phyloP scores from a whole-genome alignment of 1,140 invertebrate species.

The Cotesia chilonis region DNA sequence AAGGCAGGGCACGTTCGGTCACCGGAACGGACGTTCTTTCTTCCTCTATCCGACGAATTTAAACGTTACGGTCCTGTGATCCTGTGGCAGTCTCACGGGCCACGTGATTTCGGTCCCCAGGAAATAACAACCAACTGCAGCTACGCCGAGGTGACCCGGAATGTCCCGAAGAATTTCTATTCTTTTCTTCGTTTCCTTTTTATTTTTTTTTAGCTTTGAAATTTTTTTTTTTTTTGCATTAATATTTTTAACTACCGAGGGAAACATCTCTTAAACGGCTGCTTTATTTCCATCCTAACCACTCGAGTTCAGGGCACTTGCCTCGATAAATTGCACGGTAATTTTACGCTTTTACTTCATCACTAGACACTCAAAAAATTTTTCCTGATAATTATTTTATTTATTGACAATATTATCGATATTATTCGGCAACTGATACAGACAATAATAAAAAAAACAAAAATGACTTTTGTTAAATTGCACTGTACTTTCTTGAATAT shows the following conservation, averaged over 20 bases:
- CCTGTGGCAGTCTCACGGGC: conserved; percentile 19
- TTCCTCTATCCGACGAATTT: conserved; percentile 42
- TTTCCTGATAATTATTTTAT: too few relatives aligned
- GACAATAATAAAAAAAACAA: too few relatives aligned
- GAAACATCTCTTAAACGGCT: too few relatives aligned
- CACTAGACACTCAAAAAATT: too few relatives aligned
- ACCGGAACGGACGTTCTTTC: conserved; percentile 45
- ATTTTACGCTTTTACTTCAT: conserved; percentile 31
- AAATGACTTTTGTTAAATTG: too few relatives aligned
- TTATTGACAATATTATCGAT: too few relatives aligned
- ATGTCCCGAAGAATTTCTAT: not conserved
- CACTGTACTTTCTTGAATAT: too few relatives aligned
- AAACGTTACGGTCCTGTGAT: conserved; percentile 42
- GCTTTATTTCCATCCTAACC: not conserved
- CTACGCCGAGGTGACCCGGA: not conserved
- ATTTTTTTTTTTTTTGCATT: too few relatives aligned
- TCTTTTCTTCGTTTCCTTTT: conserved; percentile 8
- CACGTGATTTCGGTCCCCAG: conserved; percentile 27
- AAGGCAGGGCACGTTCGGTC: conserved; percentile 32
- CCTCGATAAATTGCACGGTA: not conserved
- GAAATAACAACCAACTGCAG: conserved; percentile 4
- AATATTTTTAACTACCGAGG: too few relatives aligned
- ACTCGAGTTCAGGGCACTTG: not conserved
- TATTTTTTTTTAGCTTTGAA: not conserved
- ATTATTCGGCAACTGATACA: too few relatives aligned